Conservation (phyloP, 2,113 vertebrate genomes). For the Oreocharis arfaki region DNA sequence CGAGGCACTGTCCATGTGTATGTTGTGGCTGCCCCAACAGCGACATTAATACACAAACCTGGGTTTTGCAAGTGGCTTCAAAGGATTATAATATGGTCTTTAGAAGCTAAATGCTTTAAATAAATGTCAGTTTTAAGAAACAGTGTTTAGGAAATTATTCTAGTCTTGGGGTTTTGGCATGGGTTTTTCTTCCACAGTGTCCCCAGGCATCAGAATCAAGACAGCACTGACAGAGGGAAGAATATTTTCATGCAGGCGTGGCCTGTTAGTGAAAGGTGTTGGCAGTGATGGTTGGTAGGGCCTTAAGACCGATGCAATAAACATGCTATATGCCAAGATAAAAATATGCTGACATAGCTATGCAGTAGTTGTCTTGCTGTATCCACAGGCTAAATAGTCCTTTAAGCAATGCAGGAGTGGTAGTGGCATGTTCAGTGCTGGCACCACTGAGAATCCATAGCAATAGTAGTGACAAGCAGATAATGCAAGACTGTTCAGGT, state of each 20-base stretch:
- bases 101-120: neutral
- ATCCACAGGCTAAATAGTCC: neutral
- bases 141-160: neutral
- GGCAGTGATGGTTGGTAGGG: neutral
- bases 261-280: neutral
- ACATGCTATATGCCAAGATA: neutral
- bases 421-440: neutral
- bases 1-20: too few species aligned
- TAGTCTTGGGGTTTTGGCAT: neutral
- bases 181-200: neutral
- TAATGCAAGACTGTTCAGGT: neutral
- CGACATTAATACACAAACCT: neutral
- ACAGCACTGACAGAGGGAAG: neutral
- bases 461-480: neutral
- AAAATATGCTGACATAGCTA: neutral
- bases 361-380: neutral
- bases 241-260: neutral
- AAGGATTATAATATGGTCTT: neutral
- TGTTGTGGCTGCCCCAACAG: too few species aligned
- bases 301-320: neutral
- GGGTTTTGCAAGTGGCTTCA: neutral
- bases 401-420: neutral
- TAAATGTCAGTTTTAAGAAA: neutral
- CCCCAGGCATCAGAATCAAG: neutral
- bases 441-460: neutral